These are phyloP conservation scores for Psittacula echo DNA, from an alignment of 2,797 vertebrate species.

Conservation along the genomic window DNA sequence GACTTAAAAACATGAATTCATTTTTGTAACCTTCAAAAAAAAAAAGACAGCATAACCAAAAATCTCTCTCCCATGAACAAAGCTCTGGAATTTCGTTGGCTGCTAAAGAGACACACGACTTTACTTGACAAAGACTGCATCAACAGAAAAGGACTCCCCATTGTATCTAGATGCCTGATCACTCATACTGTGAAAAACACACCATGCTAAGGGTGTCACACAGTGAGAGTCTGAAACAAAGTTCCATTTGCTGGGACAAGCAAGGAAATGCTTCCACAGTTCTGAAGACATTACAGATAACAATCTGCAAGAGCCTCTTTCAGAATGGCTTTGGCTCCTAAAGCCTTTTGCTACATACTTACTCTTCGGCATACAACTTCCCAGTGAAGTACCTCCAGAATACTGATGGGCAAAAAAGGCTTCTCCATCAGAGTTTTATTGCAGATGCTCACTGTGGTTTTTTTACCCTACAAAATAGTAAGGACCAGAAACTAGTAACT, in stretches of 20 bases:
- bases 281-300: not conserved
- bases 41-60: not conserved
- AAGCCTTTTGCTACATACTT: not conserved
- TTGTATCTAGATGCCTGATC: not conserved
- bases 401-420: not conserved
- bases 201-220: not conserved
- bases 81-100: not conserved
- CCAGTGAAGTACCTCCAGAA: not conserved
- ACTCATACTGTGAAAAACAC: not conserved
- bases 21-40: not conserved
- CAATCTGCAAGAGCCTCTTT: not conserved
- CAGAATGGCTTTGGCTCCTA: not conserved
- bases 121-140: not conserved
- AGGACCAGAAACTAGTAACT: not conserved
- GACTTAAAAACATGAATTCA: not conserved
- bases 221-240: not conserved
- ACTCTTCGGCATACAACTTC: not conserved
- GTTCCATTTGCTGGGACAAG: not conserved
- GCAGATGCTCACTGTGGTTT: not conserved
- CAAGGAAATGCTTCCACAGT: not conserved
- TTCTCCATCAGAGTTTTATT: not conserved
- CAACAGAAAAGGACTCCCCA: not conserved
- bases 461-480: not conserved
- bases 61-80: not conserved
- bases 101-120: not conserved